Base-by-base conservation (phyloP, 2,113 vertebrate genomes). In the Forbesichthys papilliferus region DNA sequence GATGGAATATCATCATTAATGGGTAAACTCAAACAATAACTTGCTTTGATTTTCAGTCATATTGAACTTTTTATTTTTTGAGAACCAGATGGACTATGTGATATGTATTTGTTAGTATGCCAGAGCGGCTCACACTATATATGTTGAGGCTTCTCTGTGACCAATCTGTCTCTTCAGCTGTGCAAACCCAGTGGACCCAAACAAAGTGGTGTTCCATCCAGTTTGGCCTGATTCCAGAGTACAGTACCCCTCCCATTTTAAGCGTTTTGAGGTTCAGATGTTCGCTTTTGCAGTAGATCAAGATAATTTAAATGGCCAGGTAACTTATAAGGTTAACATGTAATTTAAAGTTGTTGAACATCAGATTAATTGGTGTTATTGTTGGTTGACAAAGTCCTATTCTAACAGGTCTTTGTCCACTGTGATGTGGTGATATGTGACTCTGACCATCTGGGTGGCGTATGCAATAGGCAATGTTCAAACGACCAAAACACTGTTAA, bases 221-320 rank as follows among this genome's bases (percentile, higher is more conserved):
- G 89, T 93, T 0, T 49, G 34, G 48, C 0, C 71, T 11, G 83
- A 91, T 36, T 33, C 14, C 49, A 80, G 82, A 71, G 87, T 93
- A 56, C 66, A 16, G 1, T 66, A 76, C 68, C 90, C 91, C 0
- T 75, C 79, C 55, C 86, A 90, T 61, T 14, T 90, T 6, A 92
- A 92, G 34, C 90, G 83, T 12, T 93, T 94, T 77, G 84, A 90
- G 65, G 70, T 92, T n/a, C 74, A 73, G 55, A 92, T 86, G 86
- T 92, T 92, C 70, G 81, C 90, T 5, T 92, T 92, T 3, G 66
- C 79, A 5, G 60, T 75, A 60, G 76, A 87, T 13, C 3, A 78
- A 4, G 65, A 79, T 0, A 46, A 69, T 5, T 13, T 77, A 42
- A 81, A 14, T 47, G 53, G 11, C 4, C 82, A 82, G 92, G 92